Evolutionary conservation across 2,797 vertebrate genomes (phyloP).

Genomic region (Melanotaenia nigrans): DNA sequence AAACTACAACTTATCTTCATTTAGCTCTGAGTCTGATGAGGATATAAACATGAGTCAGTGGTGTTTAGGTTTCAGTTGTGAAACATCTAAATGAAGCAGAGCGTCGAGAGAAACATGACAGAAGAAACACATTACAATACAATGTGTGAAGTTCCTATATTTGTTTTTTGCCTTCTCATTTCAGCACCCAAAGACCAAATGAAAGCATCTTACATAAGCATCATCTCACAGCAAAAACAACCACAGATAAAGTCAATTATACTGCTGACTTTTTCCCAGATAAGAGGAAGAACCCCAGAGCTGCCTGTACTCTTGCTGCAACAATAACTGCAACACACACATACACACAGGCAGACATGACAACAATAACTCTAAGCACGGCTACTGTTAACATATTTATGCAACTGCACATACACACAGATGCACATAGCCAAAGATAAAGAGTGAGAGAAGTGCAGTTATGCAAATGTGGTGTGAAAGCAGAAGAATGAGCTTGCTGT

Average conservation of each 20-base stretch:
- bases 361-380: slow-evolving; percentile 15
- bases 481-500: slow-evolving; percentile 49
- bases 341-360: slow-evolving; percentile 10
- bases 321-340: slow-evolving; percentile 7
- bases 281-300: slow-evolving; percentile 14
- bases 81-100: not conserved
- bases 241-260: slow-evolving; percentile 21
- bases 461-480: slow-evolving; percentile 60
- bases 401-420: slow-evolving; percentile 10
- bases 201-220: slow-evolving; percentile 1
- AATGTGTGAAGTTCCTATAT: not conserved
- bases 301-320: slow-evolving; percentile 20
- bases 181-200: not conserved
- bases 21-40: not conserved
- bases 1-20: not conserved
- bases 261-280: slow-evolving; percentile 13
- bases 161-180: not conserved
- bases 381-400: slow-evolving; percentile 2
- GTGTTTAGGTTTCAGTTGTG: not conserved
- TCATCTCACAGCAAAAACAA: slow-evolving; percentile 7
- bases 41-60: not conserved
- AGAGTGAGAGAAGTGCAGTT: slow-evolving; percentile 34
- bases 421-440: slow-evolving; percentile 14
- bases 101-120: not conserved
- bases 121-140: not conserved